These are phyloP conservation scores for Ormyrus nitidulus DNA, from an alignment of 2,888 invertebrate genomes.

Conservation along the genomic window DNA sequence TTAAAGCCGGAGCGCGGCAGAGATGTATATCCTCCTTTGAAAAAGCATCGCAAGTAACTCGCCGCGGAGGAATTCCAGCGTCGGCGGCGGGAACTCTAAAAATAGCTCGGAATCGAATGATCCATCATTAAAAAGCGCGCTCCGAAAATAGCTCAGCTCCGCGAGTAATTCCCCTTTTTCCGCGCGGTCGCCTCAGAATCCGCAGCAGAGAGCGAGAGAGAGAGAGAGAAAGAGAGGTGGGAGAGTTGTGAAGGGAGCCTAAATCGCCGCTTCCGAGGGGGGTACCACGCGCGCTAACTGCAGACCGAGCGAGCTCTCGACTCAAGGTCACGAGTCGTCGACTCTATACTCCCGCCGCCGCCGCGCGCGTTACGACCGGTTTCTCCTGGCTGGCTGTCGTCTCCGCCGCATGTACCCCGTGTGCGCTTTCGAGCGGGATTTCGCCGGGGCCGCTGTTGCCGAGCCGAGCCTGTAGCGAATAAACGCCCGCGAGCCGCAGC, in stretches of 20 bases:
- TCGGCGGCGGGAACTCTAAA: slow-evolving; percentile 11
- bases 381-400: slow-evolving; percentile 50
- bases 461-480: background rate
- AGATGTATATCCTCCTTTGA: too few species aligned
- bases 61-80: too few species aligned
- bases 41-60: too few species aligned
- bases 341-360: slow-evolving; percentile 10
- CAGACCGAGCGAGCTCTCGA: slow-evolving; percentile 58
- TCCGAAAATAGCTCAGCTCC: slow-evolving; percentile 29
- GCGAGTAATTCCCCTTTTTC: slow-evolving; percentile 21
- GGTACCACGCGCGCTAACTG: slow-evolving; percentile 61
- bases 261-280: slow-evolving; percentile 58
- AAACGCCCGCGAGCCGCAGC: background rate
- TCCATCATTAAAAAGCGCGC: slow-evolving; percentile 33
- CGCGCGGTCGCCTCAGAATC: too few species aligned
- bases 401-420: slow-evolving; percentile 49
- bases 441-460: background rate
- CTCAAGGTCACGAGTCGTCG: slow-evolving; percentile 74
- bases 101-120: slow-evolving; percentile 18
- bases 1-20: too few species aligned
- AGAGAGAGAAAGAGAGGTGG: background rate
- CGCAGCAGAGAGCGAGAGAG: background rate
- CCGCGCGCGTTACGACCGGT: slow-evolving; percentile 57
- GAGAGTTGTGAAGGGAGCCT: slow-evolving; percentile 50
- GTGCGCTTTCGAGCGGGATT: slow-evolving; percentile 35